A percentile compares a stretch with the other conserved stretches of the same genome.
Conservation (phyloP, 2,797 vertebrate species). For the Pelochelys cantorii region DNA sequence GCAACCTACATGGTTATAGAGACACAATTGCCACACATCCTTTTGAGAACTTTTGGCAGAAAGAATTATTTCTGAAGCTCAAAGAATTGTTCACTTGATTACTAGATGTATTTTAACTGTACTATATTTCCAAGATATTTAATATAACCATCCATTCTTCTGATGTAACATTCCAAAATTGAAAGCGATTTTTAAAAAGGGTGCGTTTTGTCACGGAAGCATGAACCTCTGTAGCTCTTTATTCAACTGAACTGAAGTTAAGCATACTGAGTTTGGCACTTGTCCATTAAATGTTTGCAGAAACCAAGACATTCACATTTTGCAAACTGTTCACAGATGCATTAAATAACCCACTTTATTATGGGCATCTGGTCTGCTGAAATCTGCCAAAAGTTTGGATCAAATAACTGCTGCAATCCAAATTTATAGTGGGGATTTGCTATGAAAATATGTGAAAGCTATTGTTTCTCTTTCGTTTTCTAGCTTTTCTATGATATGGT, state of each 20-base stretch:
- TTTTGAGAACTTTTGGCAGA: neutral
- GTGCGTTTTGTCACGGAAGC: neutral
- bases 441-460: slow-evolving; percentile 56
- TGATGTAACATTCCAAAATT: slow-evolving; percentile 11
- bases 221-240: neutral
- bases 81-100: slow-evolving; percentile 57
- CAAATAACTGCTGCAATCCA: slow-evolving; percentile 65
- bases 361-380: slow-evolving; percentile 81
- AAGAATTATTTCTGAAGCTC: neutral
- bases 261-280: slow-evolving; percentile 62
- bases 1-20: neutral
- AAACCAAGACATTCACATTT: slow-evolving; percentile 73
- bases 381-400: slow-evolving; percentile 73
- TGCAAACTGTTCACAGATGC: slow-evolving; percentile 79
- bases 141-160: slow-evolving; percentile 16
- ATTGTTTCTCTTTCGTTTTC: slow-evolving; percentile 6
- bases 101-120: slow-evolving; percentile 26
- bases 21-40: neutral
- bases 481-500: neutral
- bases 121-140: slow-evolving; percentile 30
- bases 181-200: neutral
- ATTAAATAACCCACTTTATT: slow-evolving; percentile 80
- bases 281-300: slow-evolving; percentile 70
- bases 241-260: neutral
- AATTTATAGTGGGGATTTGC: slow-evolving; percentile 59